Conservation (phyloP, 1,140 invertebrate genomes). For the Battus philenor region DNA sequence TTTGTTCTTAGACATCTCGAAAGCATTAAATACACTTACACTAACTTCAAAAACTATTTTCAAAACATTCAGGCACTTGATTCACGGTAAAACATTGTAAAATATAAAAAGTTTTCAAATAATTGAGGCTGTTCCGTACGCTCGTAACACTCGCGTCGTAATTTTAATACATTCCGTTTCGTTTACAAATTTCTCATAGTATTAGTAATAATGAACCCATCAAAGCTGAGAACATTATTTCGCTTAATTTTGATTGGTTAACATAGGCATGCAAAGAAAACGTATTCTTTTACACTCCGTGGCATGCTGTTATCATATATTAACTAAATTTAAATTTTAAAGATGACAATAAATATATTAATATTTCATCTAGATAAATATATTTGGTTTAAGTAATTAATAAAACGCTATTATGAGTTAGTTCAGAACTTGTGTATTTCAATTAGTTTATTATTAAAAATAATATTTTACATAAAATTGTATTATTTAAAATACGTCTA, state of each 20-base stretch:
- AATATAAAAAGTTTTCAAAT: conserved; percentile 62
- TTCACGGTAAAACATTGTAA: conserved; percentile 65
- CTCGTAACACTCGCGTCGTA: conserved; percentile 59
- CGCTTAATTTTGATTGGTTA: conserved; percentile 27
- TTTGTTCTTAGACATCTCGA: conserved; percentile 83
- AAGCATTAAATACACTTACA: conserved; percentile 61
- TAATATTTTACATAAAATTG: no score
- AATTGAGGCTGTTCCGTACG: conserved; percentile 50
- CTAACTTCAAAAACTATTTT: conserved; percentile 38
- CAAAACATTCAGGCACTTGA: conserved; percentile 65
- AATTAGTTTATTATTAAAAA: no score
- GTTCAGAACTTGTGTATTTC: no score
- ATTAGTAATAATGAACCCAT: conserved; percentile 64
- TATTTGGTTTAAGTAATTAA: no score
- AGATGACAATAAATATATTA: no score
- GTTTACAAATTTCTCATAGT: conserved; percentile 47
- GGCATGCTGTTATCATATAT: no score
- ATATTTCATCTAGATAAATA: no score
- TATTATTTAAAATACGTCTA: no score
- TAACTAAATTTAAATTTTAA: no score
- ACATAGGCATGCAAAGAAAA: neutral
- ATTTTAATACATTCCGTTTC: conserved; percentile 45
- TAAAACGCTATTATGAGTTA: no score
- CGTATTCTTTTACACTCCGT: conserved; percentile 10
- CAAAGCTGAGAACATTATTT: conserved; percentile 2